Conservation (phyloP, 2,113 vertebrate species). For the Syrrhaptes paradoxus region DNA sequence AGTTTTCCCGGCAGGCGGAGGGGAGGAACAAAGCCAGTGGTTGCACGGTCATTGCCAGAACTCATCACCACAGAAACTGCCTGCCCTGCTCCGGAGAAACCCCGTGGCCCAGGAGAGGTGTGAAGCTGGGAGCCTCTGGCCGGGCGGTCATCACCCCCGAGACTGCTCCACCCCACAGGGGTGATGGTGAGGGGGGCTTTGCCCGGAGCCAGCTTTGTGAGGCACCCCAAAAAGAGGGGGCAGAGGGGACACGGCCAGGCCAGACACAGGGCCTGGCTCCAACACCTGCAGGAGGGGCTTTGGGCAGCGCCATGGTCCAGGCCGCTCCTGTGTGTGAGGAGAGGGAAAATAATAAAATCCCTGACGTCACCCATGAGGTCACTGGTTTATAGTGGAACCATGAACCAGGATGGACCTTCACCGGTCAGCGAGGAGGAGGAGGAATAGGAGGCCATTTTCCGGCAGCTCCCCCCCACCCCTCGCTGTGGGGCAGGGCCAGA, state of each 20-base stretch:
- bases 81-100: background rate
- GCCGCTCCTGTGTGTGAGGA: accelerated
- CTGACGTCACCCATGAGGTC: background rate
- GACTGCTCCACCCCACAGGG: accelerated
- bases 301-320: background rate
- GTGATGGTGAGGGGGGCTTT: background rate
- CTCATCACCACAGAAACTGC: background rate
- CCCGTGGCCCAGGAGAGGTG: background rate
- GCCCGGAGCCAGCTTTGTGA: background rate
- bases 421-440: accelerated
- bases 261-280: background rate
- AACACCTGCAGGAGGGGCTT: background rate
- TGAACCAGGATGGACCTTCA: background rate
- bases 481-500: background rate
- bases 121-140: accelerated
- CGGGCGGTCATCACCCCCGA: accelerated
- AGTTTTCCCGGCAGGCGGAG: background rate
- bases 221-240: background rate
- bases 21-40: background rate
- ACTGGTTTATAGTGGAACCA: accelerated
- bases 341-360: background rate
- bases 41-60: background rate
- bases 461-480: background rate
- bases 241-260: background rate
- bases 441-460: background rate